These are phyloP conservation scores for Carollia perspicillata DNA, from an alignment of 2,113 vertebrate species.

Conservation along the genomic window DNA sequence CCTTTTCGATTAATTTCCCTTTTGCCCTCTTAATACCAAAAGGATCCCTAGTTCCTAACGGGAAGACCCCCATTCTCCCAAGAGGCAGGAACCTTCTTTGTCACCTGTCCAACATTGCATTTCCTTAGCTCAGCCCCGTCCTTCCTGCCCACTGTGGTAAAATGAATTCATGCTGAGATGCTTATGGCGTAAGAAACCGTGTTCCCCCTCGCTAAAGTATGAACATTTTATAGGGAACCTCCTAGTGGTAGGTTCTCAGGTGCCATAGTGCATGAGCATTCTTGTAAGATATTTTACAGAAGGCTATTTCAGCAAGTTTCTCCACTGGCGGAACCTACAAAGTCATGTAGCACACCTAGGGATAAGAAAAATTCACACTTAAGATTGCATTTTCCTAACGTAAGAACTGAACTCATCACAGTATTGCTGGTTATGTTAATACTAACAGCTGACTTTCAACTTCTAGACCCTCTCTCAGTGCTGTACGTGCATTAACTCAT, in stretches of 20 bases:
- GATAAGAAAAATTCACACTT: background rate
- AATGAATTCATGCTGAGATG: background rate
- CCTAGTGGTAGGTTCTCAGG: background rate
- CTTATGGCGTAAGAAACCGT: background rate
- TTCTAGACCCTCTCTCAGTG: background rate
- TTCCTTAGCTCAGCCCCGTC: background rate
- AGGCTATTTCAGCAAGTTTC: background rate
- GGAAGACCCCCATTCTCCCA: background rate
- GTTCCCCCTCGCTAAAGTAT: background rate
- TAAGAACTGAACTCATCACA: background rate
- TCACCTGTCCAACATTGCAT: background rate
- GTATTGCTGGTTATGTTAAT: background rate
- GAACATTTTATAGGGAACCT: background rate
- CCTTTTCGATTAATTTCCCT: background rate
- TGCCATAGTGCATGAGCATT: background rate
- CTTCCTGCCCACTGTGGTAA: background rate
- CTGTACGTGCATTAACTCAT: background rate
- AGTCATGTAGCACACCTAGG: background rate
- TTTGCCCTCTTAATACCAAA: background rate
- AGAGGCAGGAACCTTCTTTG: background rate
- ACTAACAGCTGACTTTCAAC: background rate
- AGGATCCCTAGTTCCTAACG: background rate
- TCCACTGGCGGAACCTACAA: background rate
- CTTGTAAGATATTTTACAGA: background rate
- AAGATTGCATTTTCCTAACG: background rate